Evolutionary conservation across 37 sponge, comb jelly and placozoan genomes (phyloP).

Genomic region (Ianthella basta): DNA sequence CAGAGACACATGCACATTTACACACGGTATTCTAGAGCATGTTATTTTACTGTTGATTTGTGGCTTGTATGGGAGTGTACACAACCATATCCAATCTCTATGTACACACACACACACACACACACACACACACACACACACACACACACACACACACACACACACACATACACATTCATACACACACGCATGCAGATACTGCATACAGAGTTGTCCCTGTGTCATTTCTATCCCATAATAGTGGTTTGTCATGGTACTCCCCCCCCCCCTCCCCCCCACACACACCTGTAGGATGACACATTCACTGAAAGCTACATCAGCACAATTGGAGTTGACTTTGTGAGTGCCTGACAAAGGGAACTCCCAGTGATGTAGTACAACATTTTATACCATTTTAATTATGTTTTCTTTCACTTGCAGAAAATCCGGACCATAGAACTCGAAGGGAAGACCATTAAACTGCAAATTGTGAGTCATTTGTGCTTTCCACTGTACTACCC

Average conservation of each 20-base stretch:
- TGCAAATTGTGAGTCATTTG: constrained; percentile 85
- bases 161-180: constrained; percentile 10
- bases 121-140: constrained; percentile 31
- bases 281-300: constrained; percentile 95
- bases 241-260: too few relatives aligned
- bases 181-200: constrained; percentile 5
- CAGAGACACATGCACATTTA: too few relatives aligned
- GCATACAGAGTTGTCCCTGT: too few relatives aligned
- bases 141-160: constrained; percentile 29
- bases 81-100: too few relatives aligned
- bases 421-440: constrained; percentile 96
- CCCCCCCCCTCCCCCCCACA: too few relatives aligned
- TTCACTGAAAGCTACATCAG: constrained; percentile 98
- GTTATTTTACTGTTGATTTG: too few relatives aligned
- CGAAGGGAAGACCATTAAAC: constrained; percentile 95
- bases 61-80: too few relatives aligned
- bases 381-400: background rate
- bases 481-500: too few relatives aligned
- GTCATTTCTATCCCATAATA: too few relatives aligned
- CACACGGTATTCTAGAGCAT: too few relatives aligned
- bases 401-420: constrained; percentile 32
- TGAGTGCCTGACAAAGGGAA: constrained; percentile 54
- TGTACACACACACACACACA: constrained; percentile 26
- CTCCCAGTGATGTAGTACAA: too few relatives aligned
- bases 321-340: constrained; percentile 99